A percentile compares a stretch with the other conserved stretches of the same genome.
Conservation (phyloP, 2,888 invertebrate species). For the Pheosia gnoma region DNA sequence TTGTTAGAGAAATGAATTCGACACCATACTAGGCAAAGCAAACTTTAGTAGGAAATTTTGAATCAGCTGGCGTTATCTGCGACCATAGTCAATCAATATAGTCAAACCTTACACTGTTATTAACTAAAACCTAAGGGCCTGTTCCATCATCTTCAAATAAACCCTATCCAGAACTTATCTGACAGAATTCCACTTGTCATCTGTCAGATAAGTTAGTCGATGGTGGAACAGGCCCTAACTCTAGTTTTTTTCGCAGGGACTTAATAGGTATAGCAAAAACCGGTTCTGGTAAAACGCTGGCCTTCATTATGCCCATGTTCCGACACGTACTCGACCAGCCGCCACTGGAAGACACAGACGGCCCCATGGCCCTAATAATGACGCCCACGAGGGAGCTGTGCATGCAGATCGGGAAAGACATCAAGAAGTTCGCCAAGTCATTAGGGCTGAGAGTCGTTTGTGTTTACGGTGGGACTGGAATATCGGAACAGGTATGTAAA, state of each 20-base stretch:
- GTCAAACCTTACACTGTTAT: no score
- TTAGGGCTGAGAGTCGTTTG: constrained; percentile 95
- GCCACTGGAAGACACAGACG: constrained; percentile 97
- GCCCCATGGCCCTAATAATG: constrained; percentile 98
- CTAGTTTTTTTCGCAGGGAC: constrained; percentile 80
- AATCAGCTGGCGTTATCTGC: no score
- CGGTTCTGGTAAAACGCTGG: constrained; percentile 99
- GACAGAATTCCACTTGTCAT: no score
- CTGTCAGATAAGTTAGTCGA: no score
- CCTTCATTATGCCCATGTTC: constrained; percentile 99
- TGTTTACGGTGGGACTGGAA: constrained; percentile 99
- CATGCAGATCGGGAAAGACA: constrained; percentile 99
- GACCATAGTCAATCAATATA: no score
- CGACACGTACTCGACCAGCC: constrained; percentile 97
- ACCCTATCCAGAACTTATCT: no score
- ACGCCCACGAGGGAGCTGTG: constrained; percentile 99
- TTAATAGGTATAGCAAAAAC: constrained; percentile 99
- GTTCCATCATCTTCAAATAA: no score
- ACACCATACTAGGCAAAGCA: no score
- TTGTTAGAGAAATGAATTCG: no score
- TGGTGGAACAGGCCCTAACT: not conserved
- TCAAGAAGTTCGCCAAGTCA: constrained; percentile 96
- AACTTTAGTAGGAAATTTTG: no score
- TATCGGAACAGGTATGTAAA: constrained; percentile 90
- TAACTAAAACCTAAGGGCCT: no score